These are phyloP conservation scores for Holothuria leucospilota DNA, from an alignment of 53 echinoderm and acorn worm genomes.

Conservation along the genomic window DNA sequence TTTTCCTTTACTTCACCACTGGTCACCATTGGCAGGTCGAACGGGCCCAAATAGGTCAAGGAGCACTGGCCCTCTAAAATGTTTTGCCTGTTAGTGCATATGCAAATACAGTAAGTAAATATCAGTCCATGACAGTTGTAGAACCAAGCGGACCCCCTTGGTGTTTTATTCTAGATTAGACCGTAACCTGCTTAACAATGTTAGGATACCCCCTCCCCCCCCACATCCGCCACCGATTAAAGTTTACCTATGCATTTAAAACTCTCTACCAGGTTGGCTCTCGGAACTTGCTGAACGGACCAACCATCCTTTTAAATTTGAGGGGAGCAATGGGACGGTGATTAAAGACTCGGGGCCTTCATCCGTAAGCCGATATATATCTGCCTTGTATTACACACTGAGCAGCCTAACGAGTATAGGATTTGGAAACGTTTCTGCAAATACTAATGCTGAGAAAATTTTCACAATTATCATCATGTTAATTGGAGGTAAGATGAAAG, in stretches of 20 bases:
- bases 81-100: too few species aligned
- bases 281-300: conserved; percentile 66
- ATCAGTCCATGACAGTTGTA: background rate
- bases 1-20: too few species aligned
- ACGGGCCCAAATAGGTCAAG: too few species aligned
- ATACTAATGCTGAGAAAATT: conserved; percentile 93
- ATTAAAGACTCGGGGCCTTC: conserved; percentile 53
- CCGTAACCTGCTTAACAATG: too few species aligned
- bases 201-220: too few species aligned
- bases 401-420: conserved; percentile 97
- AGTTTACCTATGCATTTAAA: too few species aligned
- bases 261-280: conserved; percentile 70
- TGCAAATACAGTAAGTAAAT: too few species aligned
- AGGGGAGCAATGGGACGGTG: background rate
- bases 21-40: too few species aligned
- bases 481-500: conserved; percentile 76
- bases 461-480: conserved; percentile 97
- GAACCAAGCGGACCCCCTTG: background rate
- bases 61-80: too few species aligned
- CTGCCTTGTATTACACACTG: conserved; percentile 88
- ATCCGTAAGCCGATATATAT: conserved; percentile 78
- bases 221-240: too few species aligned
- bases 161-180: too few species aligned
- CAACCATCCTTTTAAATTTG: conserved; percentile 26
- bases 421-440: conserved; percentile 96